A percentile compares a stretch with the other conserved stretches of the same genome.
Evolutionary conservation across 2,888 invertebrate species (phyloP).

Genomic region (Tipula confusa): DNA sequence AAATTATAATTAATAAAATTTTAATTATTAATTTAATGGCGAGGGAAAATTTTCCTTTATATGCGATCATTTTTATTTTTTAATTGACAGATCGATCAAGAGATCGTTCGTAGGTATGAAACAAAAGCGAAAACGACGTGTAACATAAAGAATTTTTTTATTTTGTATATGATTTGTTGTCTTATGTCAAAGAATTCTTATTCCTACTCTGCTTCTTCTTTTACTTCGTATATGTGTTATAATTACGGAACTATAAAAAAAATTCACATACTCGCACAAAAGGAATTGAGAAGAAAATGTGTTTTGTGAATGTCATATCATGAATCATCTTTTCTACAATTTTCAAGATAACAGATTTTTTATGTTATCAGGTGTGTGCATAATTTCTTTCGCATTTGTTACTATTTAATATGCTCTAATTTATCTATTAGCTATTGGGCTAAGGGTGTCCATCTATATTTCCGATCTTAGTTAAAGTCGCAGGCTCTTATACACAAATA

Average conservation of each 20-base stretch:
- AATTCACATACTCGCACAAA: slow-evolving; percentile 3
- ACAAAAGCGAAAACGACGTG: neutral
- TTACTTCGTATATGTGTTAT: neutral
- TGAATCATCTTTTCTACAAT: slow-evolving; percentile 12
- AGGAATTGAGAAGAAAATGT: slow-evolving; percentile 12
- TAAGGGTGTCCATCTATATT: too few relatives aligned
- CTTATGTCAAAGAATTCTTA: neutral
- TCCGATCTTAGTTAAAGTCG: too few relatives aligned
- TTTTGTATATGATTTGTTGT: neutral
- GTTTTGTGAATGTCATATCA: neutral
- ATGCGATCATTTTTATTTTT: neutral
- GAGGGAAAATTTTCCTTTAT: neutral
- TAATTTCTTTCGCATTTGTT: too few relatives aligned
- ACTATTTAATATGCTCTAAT: too few relatives aligned
- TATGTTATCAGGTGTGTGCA: too few relatives aligned
- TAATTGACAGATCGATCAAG: neutral
- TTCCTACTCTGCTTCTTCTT: neutral
- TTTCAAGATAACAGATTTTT: neutral
- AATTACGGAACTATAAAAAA: neutral
- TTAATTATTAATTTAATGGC: neutral
- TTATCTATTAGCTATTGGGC: too few relatives aligned
- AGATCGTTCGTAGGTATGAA: neutral
- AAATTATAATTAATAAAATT: neutral
- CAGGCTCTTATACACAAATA: too few relatives aligned
- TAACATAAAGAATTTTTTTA: neutral